Conservation (phyloP, 1,140 invertebrate species). For the Theocolax elegans region DNA sequence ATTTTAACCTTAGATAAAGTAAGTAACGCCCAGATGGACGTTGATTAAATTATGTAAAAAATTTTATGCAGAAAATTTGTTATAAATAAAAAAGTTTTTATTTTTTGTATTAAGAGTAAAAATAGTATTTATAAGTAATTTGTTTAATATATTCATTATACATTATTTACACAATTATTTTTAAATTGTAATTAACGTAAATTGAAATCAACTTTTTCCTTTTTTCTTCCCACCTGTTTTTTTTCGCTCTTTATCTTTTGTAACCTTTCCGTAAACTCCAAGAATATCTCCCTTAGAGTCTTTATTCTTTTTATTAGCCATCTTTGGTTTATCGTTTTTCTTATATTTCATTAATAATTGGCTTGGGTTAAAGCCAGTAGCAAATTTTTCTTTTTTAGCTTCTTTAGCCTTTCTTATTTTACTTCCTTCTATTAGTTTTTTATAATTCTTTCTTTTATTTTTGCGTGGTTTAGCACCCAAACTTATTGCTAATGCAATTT, state of each 20-base stretch:
- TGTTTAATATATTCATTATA: not conserved
- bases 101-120: slow-evolving; percentile 4
- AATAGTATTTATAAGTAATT: not conserved
- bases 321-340: slow-evolving; percentile 51
- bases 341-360: slow-evolving; percentile 54
- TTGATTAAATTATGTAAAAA: slow-evolving; percentile 2
- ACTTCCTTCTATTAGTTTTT: slow-evolving; percentile 63
- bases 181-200: not conserved
- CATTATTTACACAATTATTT: not conserved
- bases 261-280: slow-evolving; percentile 49
- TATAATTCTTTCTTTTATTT: slow-evolving; percentile 71
- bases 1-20: not conserved
- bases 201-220: not conserved
- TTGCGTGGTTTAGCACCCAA: slow-evolving; percentile 74
- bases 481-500: slow-evolving; percentile 71
- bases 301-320: slow-evolving; percentile 8
- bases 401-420: slow-evolving; percentile 61
- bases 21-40: slow-evolving; percentile 23
- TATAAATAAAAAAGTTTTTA: not conserved
- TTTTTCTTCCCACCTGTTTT: slow-evolving; percentile 40
- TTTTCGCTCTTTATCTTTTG: slow-evolving; percentile 39
- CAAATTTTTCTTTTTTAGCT: slow-evolving; percentile 55
- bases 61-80: not conserved
- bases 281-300: slow-evolving; percentile 48
- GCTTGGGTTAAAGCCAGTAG: slow-evolving; percentile 64